A percentile compares a stretch with the other conserved stretches of the same genome.
phyloP scores from a whole-genome alignment of 2,113 vertebrate species.

The Rhinolophus ferrumequinum region DNA sequence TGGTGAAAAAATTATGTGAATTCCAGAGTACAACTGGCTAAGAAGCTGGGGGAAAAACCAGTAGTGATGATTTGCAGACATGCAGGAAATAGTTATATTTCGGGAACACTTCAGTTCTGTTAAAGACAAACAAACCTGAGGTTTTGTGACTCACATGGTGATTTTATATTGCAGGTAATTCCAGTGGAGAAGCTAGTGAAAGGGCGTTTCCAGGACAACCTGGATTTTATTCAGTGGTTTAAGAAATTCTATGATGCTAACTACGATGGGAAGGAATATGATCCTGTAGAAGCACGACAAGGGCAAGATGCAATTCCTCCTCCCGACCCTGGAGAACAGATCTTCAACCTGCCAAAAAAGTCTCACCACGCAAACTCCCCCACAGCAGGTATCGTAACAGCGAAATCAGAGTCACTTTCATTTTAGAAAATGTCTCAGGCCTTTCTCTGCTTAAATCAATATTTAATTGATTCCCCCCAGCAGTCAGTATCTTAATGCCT shows the following conservation, averaged over 20 bases:
- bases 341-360: conserved; percentile 99
- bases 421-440: not conserved
- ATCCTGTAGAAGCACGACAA: conserved; percentile 96
- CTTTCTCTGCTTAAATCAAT: not conserved
- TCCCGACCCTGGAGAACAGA: conserved; percentile 98
- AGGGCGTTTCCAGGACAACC: conserved; percentile 99
- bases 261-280: conserved; percentile 98
- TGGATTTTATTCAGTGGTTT: conserved; percentile 99
- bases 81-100: not conserved
- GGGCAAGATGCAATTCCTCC: conserved; percentile 98
- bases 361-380: conserved; percentile 97
- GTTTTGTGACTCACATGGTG: not conserved
- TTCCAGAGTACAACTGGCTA: not conserved
- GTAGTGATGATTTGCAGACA: not conserved
- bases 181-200: conserved; percentile 99
- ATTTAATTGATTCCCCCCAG: not conserved
- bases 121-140: not conserved
- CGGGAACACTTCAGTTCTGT: not conserved
- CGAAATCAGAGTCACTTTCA: not conserved
- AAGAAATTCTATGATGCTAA: conserved; percentile 99
- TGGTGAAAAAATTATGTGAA: not conserved
- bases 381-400: conserved; percentile 91
- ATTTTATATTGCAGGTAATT: conserved; percentile 91
- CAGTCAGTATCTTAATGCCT: not conserved
- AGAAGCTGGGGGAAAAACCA: not conserved